Evolutionary conservation across 2,888 invertebrate species (phyloP).

Genomic region (Osedax fenrisi): DNA sequence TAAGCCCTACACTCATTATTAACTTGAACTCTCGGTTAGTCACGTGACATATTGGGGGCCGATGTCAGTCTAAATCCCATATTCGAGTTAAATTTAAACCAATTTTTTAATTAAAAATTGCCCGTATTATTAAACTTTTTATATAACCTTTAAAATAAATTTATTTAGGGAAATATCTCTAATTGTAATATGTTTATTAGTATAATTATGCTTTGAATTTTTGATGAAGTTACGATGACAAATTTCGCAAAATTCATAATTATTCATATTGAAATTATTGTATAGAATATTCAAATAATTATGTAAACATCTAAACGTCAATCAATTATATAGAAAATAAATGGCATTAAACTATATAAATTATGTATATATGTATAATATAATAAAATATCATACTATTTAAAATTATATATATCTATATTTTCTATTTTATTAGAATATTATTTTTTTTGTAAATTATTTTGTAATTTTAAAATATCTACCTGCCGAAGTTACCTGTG

Average conservation of each 20-base stretch:
- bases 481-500: not conserved
- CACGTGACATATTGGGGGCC: too few species aligned
- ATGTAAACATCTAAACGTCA: too few species aligned
- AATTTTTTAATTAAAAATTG: too few species aligned
- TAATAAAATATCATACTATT: not conserved
- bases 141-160: not conserved
- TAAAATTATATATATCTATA: not conserved
- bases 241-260: not conserved
- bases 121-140: too few species aligned
- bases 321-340: not conserved
- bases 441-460: too few species aligned
- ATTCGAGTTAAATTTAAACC: too few species aligned
- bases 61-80: too few species aligned
- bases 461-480: too few species aligned
- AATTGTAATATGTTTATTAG: not conserved
- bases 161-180: not conserved
- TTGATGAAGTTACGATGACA: not conserved
- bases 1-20: too few species aligned
- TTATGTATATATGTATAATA: not conserved
- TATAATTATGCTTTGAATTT: not conserved
- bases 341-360: not conserved
- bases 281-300: not conserved
- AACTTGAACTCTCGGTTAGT: too few species aligned
- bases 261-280: not conserved
- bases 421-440: not conserved